Evolutionary conservation across 2,797 vertebrate species (phyloP).

Genomic region (Acanthis flammea): DNA sequence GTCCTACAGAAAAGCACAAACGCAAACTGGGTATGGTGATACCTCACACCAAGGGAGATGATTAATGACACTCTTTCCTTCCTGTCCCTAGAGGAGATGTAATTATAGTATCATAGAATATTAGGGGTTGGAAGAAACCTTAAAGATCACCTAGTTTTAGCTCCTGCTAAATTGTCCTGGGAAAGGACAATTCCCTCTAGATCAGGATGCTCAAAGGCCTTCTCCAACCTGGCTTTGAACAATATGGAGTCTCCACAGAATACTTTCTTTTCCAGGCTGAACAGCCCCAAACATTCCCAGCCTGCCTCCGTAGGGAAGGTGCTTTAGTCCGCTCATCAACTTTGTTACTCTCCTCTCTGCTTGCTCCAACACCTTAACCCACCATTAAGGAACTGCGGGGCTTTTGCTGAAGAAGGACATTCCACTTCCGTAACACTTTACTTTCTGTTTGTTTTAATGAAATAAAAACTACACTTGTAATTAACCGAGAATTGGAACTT

Average conservation of each 20-base stretch:
- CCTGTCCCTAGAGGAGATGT: not conserved
- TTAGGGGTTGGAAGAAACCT: not conserved
- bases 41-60: not conserved
- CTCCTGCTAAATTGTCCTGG: rapidly evolving
- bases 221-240: not conserved
- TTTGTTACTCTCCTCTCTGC: not conserved
- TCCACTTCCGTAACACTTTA: not conserved
- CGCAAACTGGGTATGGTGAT: rapidly evolving
- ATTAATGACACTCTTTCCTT: not conserved
- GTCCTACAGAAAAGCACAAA: not conserved
- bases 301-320: not conserved
- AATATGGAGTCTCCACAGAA: not conserved
- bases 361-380: not conserved
- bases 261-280: not conserved
- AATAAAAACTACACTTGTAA: not conserved
- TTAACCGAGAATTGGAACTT: not conserved
- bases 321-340: not conserved
- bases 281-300: no score
- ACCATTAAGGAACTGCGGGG: not conserved
- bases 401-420: not conserved
- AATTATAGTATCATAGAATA: not conserved
- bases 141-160: not conserved
- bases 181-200: not conserved
- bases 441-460: no score
- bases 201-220: not conserved